Conservation (phyloP, 2,797 vertebrate genomes). For the Harpagifer antarcticus region DNA sequence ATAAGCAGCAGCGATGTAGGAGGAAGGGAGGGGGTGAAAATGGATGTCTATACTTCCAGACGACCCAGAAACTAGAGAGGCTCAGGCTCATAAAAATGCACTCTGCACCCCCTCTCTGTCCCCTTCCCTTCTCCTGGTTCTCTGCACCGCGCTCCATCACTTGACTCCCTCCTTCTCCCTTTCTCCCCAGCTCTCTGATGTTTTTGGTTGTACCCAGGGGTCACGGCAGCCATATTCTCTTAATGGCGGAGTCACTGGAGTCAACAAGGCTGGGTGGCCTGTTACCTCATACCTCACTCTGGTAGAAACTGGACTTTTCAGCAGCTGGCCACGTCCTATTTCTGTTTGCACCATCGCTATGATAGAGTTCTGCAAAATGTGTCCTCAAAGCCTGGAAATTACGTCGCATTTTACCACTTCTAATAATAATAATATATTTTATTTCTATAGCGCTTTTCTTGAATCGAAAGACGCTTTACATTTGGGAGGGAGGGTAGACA, state of each 20-base stretch:
- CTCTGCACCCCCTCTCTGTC: conserved; percentile 49
- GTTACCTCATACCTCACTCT: conserved; percentile 22
- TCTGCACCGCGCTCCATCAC: conserved; percentile 55
- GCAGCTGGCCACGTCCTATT: conserved; percentile 17
- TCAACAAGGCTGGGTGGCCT: conserved; percentile 81
- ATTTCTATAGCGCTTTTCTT: too few relatives aligned
- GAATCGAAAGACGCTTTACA: too few relatives aligned
- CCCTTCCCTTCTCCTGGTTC: conserved; percentile 35
- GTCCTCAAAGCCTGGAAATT: too few relatives aligned
- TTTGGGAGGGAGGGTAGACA: too few relatives aligned
- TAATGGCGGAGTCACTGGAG: conserved; percentile 79
- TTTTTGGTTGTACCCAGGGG: conserved; percentile 69
- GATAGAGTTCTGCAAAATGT: neutral
- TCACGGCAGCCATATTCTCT: conserved; percentile 79
- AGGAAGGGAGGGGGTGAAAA: conserved; percentile 51
- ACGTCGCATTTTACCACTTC: too few relatives aligned
- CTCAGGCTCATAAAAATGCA: conserved; percentile 81
- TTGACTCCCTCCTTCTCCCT: conserved; percentile 25
- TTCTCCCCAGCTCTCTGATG: conserved; percentile 70
- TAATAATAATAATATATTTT: too few relatives aligned
- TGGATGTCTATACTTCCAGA: conserved; percentile 75
- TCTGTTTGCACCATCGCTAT: conserved; percentile 18
- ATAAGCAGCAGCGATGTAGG: conserved; percentile 39
- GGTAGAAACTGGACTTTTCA: conserved; percentile 27
- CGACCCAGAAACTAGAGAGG: conserved; percentile 80